Percentiles rank a stretch among this genome's conserved stretches.
Evolutionary conservation across 2,888 invertebrate genomes (phyloP).

Genomic region (Coelopa pilipes): DNA sequence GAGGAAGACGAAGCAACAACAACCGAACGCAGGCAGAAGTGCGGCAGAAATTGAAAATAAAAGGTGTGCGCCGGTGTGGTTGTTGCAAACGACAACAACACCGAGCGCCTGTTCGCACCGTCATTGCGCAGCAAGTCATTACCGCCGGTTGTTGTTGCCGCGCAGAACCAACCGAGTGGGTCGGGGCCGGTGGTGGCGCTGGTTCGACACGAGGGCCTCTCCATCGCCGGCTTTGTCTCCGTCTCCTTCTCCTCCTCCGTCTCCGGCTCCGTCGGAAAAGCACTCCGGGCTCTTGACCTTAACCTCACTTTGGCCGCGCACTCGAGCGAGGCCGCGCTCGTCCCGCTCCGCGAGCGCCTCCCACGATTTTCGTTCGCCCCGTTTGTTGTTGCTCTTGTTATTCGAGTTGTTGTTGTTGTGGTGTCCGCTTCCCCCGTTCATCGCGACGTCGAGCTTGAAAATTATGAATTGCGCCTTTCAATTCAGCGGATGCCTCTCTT

Average conservation of each 20-base stretch:
- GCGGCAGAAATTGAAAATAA: neutral
- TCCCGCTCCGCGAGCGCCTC: neutral
- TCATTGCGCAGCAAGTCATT: conserved; percentile 21
- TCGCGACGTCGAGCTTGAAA: neutral
- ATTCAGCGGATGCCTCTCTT: neutral
- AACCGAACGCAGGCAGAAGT: neutral
- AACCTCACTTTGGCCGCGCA: conserved; percentile 37
- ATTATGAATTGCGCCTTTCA: neutral
- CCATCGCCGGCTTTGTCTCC: too few species aligned
- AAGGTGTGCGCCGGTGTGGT: neutral
- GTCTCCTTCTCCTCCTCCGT: too few species aligned
- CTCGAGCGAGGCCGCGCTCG: conserved; percentile 14
- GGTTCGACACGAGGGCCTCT: neutral
- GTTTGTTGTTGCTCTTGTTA: neutral
- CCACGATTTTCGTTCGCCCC: conserved; percentile 8
- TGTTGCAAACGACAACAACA: neutral
- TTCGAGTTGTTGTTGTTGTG: too few species aligned
- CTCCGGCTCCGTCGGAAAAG: too few species aligned
- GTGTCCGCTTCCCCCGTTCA: neutral
- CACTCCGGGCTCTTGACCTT: conserved; percentile 44
- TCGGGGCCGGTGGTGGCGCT: neutral
- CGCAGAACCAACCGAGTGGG: neutral
- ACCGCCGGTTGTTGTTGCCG: conserved; percentile 12
- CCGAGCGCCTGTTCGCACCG: neutral
- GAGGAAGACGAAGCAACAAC: neutral